A percentile compares a stretch with the other conserved stretches of the same genome.
Conservation (phyloP, 2,888 invertebrate genomes). For the Melangyna quadrimaculata region DNA sequence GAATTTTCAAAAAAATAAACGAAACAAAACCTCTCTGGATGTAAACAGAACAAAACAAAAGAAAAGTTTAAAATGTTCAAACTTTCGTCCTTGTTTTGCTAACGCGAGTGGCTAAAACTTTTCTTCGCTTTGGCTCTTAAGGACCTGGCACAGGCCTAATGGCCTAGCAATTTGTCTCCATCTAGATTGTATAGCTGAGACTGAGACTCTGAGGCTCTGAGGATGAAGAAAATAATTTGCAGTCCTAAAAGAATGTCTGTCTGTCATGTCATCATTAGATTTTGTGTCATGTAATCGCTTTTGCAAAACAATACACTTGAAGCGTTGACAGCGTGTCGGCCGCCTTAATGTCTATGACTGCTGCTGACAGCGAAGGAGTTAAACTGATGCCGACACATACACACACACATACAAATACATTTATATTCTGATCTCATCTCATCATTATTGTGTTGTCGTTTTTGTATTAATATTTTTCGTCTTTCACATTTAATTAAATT, state of each 20-base stretch:
- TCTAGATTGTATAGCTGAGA: background rate
- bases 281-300: slow-evolving; percentile 70
- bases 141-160: slow-evolving; percentile 18
- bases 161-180: slow-evolving; percentile 64
- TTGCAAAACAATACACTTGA: slow-evolving; percentile 67
- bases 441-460: background rate
- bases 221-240: slow-evolving; percentile 53
- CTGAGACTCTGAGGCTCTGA: background rate
- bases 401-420: background rate
- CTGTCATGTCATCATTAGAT: slow-evolving; percentile 71
- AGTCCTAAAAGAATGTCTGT: slow-evolving; percentile 64
- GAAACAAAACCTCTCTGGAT: slow-evolving; percentile 1
- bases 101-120: slow-evolving; percentile 29
- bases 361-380: slow-evolving; percentile 55
- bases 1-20: background rate
- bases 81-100: slow-evolving; percentile 56
- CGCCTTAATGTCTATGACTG: slow-evolving; percentile 36
- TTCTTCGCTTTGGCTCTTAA: slow-evolving; percentile 6
- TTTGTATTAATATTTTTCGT: slow-evolving; percentile 57
- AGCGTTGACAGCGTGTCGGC: slow-evolving; percentile 40
- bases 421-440: background rate
- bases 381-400: slow-evolving; percentile 9
- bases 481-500: slow-evolving; percentile 66
- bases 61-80: slow-evolving; percentile 62
- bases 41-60: slow-evolving; percentile 31